phyloP scores from a whole-genome alignment of 2,888 invertebrate species.

The Penaeus monodon region DNA sequence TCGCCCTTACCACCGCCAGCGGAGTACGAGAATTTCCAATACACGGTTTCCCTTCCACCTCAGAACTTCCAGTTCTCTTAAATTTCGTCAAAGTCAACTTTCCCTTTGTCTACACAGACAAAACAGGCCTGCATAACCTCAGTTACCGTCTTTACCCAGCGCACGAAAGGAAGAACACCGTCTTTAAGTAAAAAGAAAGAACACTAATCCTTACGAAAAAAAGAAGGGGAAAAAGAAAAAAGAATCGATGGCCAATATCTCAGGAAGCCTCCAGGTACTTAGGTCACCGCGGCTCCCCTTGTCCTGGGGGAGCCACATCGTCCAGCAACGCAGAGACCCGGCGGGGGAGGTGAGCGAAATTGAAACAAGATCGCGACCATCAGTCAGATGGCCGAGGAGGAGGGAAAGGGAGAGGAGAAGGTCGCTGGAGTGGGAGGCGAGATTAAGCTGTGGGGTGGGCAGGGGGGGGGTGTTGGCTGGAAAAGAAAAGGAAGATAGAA shows the following conservation, averaged over 20 bases:
- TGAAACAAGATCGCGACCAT: conserved; percentile 58
- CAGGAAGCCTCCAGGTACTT: not conserved
- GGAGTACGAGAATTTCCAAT: conserved; percentile 42
- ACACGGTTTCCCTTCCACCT: conserved; percentile 6
- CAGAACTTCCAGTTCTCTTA: too few species aligned
- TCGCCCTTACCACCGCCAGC: conserved; percentile 35
- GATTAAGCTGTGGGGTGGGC: not conserved
- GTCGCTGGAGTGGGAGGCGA: conserved; percentile 1
- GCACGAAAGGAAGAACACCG: too few species aligned
- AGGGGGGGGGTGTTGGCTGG: not conserved
- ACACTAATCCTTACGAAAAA: not conserved
- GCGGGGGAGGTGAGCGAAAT: conserved; percentile 49
- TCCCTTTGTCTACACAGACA: too few species aligned
- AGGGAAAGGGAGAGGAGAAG: conserved; percentile 2
- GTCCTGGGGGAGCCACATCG: conserved; percentile 39
- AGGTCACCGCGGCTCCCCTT: conserved; percentile 13
- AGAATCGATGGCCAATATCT: conserved; percentile 6
- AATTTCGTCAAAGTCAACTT: too few species aligned
- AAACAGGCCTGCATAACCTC: too few species aligned
- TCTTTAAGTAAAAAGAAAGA: not conserved
- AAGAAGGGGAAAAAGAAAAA: not conserved
- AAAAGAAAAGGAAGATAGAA: not conserved
- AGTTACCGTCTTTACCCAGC: too few species aligned
- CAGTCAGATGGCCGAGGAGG: conserved; percentile 47
- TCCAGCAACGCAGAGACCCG: conserved; percentile 15